Evolutionary conservation across 2,113 vertebrate species (phyloP).

Genomic region (Saimiri boliviensis): DNA sequence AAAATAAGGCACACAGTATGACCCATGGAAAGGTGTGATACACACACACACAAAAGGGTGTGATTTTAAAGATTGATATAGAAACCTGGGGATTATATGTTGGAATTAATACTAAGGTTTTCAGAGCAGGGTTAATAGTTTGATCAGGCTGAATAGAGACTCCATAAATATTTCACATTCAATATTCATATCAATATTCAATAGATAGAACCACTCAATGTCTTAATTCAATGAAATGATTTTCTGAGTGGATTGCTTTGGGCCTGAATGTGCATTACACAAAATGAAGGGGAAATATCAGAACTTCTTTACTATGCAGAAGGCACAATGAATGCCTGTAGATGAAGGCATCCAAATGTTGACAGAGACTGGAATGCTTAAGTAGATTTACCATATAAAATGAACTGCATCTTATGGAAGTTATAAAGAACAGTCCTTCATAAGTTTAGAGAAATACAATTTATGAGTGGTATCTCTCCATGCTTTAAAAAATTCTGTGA

Average conservation of each 20-base stretch:
- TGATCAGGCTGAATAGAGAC: not conserved
- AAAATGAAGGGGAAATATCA: not conserved
- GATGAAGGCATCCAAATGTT: not conserved
- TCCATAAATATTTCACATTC: not conserved
- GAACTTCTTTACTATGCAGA: not conserved
- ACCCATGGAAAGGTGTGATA: not conserved
- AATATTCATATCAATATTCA: not conserved
- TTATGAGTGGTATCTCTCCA: not conserved
- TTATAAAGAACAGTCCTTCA: not conserved
- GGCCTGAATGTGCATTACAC: not conserved
- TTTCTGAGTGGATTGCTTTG: not conserved
- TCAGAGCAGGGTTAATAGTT: not conserved
- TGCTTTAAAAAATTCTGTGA: not conserved
- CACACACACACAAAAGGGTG: not conserved
- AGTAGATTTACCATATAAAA: not conserved
- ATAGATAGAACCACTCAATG: not conserved
- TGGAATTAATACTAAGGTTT: not conserved
- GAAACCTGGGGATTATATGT: not conserved
- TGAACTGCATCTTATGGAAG: not conserved
- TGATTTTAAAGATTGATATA: not conserved
- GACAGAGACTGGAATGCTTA: not conserved
- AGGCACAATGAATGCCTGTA: not conserved
- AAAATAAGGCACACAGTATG: not conserved
- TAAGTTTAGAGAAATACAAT: not conserved
- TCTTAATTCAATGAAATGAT: not conserved